phyloP scores from a whole-genome alignment of 2,888 invertebrate species.

The Drosophila multiciliata region DNA sequence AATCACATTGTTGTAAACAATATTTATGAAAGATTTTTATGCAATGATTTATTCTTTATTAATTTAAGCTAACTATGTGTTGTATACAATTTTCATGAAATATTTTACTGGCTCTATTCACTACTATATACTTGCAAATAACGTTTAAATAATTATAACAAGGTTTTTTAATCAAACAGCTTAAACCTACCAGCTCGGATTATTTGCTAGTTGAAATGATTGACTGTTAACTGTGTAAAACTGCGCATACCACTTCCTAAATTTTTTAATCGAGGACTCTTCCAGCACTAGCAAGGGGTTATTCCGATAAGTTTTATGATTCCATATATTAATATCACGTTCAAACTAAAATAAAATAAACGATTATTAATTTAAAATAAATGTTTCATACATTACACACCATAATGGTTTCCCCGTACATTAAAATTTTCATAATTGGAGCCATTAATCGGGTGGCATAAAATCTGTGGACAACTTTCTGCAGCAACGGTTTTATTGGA shows the following conservation, averaged over 20 bases:
- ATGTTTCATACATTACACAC: slow-evolving; percentile 82
- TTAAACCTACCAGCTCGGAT: slow-evolving; percentile 19
- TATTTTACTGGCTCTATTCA: background rate
- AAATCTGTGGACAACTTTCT: slow-evolving; percentile 91
- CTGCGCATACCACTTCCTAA: slow-evolving; percentile 93
- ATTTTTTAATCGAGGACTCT: slow-evolving; percentile 90
- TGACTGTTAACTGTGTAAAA: slow-evolving; percentile 92
- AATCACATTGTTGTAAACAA: background rate
- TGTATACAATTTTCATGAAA: background rate
- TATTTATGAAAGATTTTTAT: background rate
- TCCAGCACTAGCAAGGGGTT: slow-evolving; percentile 91
- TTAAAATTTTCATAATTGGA: slow-evolving; percentile 88
- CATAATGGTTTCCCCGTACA: slow-evolving; percentile 90
- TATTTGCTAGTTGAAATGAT: slow-evolving; percentile 27
- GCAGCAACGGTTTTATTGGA: slow-evolving; percentile 91
- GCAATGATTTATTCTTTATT: background rate
- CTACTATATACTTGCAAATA: background rate
- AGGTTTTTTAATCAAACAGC: background rate
- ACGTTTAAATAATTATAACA: background rate
- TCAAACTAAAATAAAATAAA: slow-evolving; percentile 88
- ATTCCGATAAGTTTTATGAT: slow-evolving; percentile 90
- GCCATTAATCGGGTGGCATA: slow-evolving; percentile 88
- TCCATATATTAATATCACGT: slow-evolving; percentile 94
- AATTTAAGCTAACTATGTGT: background rate
- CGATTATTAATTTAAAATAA: background rate